Percentiles rank a stretch among this genome's conserved stretches.
Evolutionary conservation across 2,888 invertebrate species (phyloP).

Genomic region (Mythimna lalbum): DNA sequence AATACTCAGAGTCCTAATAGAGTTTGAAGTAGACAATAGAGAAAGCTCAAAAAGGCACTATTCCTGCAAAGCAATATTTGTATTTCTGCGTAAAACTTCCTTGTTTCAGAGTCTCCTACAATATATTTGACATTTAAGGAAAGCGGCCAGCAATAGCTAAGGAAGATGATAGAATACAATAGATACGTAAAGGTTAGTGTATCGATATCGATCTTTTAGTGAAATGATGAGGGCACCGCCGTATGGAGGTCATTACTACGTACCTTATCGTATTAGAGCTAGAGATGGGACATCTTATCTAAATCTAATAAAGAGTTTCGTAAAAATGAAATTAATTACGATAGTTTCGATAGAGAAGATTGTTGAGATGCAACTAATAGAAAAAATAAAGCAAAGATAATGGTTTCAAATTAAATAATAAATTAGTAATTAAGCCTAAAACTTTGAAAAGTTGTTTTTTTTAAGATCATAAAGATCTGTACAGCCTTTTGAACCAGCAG

Average conservation of each 20-base stretch:
- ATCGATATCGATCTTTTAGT: conserved; percentile 73
- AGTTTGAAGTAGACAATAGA: too few relatives aligned
- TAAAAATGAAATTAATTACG: too few relatives aligned
- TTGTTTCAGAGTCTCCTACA: conserved; percentile 1
- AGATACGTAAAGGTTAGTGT: conserved; percentile 72
- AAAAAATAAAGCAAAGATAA: too few relatives aligned
- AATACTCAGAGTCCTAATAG: background rate
- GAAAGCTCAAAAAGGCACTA: background rate
- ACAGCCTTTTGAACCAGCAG: background rate
- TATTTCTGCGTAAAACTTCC: background rate
- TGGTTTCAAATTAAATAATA: too few relatives aligned
- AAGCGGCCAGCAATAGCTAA: conserved; percentile 13
- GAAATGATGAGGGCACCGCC: conserved; percentile 72
- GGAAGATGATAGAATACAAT: conserved; percentile 43
- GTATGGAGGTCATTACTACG: conserved; percentile 76
- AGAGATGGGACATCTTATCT: conserved; percentile 52
- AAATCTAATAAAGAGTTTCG: conserved; percentile 3
- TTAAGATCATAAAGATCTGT: too few relatives aligned
- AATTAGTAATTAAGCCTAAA: too few relatives aligned
- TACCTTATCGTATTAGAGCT: conserved; percentile 63
- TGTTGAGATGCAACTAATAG: too few relatives aligned
- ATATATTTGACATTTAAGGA: conserved; percentile 31
- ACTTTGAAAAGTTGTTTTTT: too few relatives aligned
- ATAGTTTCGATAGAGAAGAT: too few relatives aligned
- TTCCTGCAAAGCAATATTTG: background rate